Percentiles rank a stretch among this genome's conserved stretches.
Conservation (phyloP, 2,113 vertebrate genomes). For the Urocitellus parryii region DNA sequence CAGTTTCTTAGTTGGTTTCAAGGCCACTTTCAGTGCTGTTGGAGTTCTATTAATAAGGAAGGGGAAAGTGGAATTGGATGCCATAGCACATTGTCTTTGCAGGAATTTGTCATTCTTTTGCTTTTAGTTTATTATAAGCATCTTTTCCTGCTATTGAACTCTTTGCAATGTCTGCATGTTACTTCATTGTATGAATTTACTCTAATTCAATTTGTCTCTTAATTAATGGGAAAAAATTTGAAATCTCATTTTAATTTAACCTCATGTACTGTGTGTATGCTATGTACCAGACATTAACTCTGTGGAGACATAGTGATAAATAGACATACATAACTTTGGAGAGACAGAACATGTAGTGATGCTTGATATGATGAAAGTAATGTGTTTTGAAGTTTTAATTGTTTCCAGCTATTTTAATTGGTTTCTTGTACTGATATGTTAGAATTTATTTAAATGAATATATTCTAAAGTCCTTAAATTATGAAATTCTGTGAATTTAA, state of each 20-base stretch:
- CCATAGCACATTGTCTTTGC: neutral
- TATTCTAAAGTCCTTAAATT: slow-evolving; percentile 32
- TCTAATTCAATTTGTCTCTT: neutral
- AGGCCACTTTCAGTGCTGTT: neutral
- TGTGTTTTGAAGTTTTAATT: slow-evolving; percentile 17
- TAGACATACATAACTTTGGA: neutral
- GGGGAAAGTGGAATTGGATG: neutral
- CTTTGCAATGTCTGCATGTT: neutral
- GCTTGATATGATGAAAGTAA: neutral
- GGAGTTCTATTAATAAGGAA: slow-evolving; percentile 9
- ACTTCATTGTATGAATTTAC: neutral
- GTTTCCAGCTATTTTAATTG: slow-evolving; percentile 25
- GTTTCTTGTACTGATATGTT: slow-evolving; percentile 30
- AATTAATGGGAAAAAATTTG: neutral
- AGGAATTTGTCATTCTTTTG: neutral
- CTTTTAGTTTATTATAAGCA: neutral
- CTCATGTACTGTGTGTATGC: neutral
- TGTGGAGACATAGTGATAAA: neutral
- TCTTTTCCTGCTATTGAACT: slow-evolving; percentile 11
- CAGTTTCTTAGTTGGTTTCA: neutral
- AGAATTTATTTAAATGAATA: slow-evolving; percentile 4
- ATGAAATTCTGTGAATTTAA: slow-evolving; percentile 12
- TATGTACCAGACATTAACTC: neutral
- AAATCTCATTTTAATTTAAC: neutral
- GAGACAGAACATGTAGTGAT: neutral